A percentile compares a stretch with the other conserved stretches of the same genome.
Conservation (phyloP, 2,113 vertebrate genomes). For the Isurus oxyrinchus region DNA sequence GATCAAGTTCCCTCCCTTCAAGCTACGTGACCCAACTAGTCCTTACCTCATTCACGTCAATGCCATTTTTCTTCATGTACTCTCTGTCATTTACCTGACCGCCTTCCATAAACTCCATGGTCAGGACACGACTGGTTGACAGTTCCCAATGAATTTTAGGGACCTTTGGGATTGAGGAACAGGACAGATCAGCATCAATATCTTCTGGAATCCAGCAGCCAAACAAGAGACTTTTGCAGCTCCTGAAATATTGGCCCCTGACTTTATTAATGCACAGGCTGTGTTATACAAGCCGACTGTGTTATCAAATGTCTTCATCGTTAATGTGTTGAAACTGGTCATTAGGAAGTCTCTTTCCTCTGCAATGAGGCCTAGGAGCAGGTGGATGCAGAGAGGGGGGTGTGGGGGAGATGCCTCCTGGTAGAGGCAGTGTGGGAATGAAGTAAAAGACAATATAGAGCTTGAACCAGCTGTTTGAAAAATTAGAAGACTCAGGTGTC, state of each 20-base stretch:
- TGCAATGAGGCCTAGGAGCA: neutral
- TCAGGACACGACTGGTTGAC: conserved; percentile 81
- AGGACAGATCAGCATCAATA: neutral
- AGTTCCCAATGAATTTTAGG: conserved; percentile 88
- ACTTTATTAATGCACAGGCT: neutral
- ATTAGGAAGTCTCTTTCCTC: neutral
- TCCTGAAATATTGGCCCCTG: neutral
- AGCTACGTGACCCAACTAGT: neutral
- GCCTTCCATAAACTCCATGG: conserved; percentile 92
- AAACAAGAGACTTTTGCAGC: neutral
- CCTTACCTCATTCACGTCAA: conserved; percentile 82
- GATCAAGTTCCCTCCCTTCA: neutral
- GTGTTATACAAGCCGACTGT: neutral
- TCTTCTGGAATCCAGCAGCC: neutral
- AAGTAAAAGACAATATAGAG: neutral
- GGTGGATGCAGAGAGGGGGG: neutral
- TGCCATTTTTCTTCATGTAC: conserved; percentile 79
- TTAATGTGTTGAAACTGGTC: neutral
- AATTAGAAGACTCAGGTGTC: neutral
- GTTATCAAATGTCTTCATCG: neutral
- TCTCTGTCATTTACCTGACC: conserved; percentile 85
- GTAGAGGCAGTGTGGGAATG: neutral
- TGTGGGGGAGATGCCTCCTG: neutral
- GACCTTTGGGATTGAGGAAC: conserved; percentile 57
- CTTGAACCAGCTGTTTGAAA: neutral